phyloP scores from a whole-genome alignment of 2,888 invertebrate genomes.

The Nowickia ferox region DNA sequence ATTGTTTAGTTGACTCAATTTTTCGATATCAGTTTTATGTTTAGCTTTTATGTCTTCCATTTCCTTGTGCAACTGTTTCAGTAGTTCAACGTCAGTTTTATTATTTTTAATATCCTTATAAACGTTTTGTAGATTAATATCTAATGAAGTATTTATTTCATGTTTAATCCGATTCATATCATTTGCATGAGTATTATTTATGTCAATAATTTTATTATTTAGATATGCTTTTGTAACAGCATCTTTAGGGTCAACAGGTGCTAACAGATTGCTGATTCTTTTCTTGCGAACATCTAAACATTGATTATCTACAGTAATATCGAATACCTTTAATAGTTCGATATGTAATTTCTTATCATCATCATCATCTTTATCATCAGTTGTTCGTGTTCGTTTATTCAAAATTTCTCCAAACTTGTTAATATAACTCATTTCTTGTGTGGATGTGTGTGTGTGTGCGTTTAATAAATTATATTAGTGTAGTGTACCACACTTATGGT shows the following conservation, averaged over 20 bases:
- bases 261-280: conserved; percentile 24
- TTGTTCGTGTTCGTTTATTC: background rate
- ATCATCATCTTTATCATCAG: conserved; percentile 48
- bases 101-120: background rate
- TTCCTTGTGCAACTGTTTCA: background rate
- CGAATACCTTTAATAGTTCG: background rate
- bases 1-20: background rate
- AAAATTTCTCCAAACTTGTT: background rate
- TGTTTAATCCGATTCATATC: no score
- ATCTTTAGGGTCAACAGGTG: conserved; percentile 37
- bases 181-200: no score
- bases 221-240: conserved; percentile 34
- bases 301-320: background rate
- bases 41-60: background rate
- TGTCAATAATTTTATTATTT: conserved; percentile 1
- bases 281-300: background rate
- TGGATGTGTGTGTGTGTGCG: background rate
- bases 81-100: no score
- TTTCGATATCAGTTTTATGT: background rate
- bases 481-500: no score
- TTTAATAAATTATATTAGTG: conserved; percentile 51
- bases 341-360: conserved; percentile 1
- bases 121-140: conserved; percentile 7
- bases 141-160: background rate
- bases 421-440: background rate